Base-by-base conservation (phyloP, 2,797 vertebrate genomes). In the Coreius guichenoti region DNA sequence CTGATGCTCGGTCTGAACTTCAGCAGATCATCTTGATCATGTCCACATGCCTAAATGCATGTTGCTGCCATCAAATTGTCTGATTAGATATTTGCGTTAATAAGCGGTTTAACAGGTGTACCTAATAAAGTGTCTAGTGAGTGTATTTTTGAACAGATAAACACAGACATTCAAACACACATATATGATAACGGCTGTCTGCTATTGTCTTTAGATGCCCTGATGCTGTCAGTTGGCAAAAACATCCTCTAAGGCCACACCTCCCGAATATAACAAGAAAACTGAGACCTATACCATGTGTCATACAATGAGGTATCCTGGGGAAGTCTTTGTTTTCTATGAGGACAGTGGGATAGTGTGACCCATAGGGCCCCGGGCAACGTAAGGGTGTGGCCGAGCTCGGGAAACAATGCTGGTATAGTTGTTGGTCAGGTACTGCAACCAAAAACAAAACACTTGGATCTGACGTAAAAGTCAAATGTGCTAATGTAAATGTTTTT, bases 251-350 rank as follows among this genome's bases (percentile, higher is more conserved):
- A 85, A 63, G 68, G 43, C 84, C 56, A 74, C 77, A 17, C 77
- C 77, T 65, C 56, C 78, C 5, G 43, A 79, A 63, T 17, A 31
- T 39, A 51, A 29, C 43, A 79, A 54, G 43, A 65, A 74, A 80
- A 67, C 43, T 51, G 43, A 85, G 43, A 85, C 68, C 68, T 80
- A 47, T 76, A 65, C 58, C 47, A n/a, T 68, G 65, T 65, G 43
- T 70, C 51, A 72, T 51, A 58, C 54, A 73, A 73, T 72, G 56
- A 49, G 56, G 43, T 31, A 51, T 51, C 69, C 68, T 67, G 45
- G 7, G 17, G 17, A 80, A 9, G 83, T 80, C 68, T 67, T 73
- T 80, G 83, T 80, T n/a, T 85, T 80, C 9, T 21, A 74, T 49
- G 39, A 51, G 23, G 68, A 80, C 23, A 80, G 68, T 63, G 68